Base-by-base conservation (phyloP, 2,888 invertebrate genomes). In the Chrysina gloriosa region DNA sequence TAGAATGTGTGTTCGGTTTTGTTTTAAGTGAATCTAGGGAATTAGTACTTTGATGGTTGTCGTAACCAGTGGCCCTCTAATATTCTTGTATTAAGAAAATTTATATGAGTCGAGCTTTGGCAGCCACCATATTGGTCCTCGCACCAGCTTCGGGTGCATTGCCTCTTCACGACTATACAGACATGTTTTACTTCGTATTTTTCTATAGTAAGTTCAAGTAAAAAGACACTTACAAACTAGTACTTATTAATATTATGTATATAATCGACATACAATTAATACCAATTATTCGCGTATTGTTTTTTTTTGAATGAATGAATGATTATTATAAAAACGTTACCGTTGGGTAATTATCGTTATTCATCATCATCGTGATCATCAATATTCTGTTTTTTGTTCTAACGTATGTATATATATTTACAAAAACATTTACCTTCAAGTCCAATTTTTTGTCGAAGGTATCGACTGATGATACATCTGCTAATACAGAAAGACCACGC, bases 71-170 rank as follows among this genome's bases (percentile, higher is more conserved):
- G 34, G 63, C 50, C 64, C 64, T 64, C 64, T 52, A 45, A 61
- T 19, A 63, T 52, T 63, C 36, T 65, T 65, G 65, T 58, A 71
- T 27, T 21, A 45, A 9, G 9, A 31, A 16, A 29, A 3, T 58
- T 58, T 27, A 23, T 27, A 74, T 71, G 72, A 74, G 74, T 74
- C 73, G 73, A 73, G 73, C 71, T 73, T 69, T 72, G 71, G 74
- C 74, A 73, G 70, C 73, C 72, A 72, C 79, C 78, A 77, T 75
- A 73, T 82, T 82, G 83, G 82, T 82, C 83, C 83, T 82, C 83
- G 80, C 82, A 83, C 83, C 83, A 83, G 83, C 83, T 78, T 47
- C 64, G 56, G 71, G 70, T 68, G 79, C 78, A 77, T 78, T 79
- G 80, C 80, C 80, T 80, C 79, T 77, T 79, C 42, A 36, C 77